These are phyloP conservation scores for Amphipyra berbera DNA, from an alignment of 2,888 invertebrate species.

Conservation along the genomic window DNA sequence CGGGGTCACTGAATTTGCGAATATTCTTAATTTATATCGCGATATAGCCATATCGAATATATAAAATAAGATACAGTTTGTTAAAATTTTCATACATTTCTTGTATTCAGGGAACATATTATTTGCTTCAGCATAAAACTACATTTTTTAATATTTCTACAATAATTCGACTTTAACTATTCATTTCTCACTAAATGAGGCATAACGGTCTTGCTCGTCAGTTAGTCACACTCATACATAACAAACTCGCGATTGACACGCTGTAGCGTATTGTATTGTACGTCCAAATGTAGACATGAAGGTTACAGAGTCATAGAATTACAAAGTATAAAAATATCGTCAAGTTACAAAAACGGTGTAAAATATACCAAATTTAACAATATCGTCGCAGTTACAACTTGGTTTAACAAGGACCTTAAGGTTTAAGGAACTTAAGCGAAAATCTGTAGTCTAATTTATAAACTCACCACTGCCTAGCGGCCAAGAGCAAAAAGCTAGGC, in stretches of 20 bases:
- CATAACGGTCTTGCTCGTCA: constrained; percentile 2
- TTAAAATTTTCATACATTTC: no score
- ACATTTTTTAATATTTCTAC: not conserved
- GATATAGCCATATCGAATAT: no score
- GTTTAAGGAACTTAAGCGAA: no score
- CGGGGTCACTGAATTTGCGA: no score
- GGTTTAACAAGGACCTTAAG: no score
- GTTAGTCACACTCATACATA: constrained; percentile 21
- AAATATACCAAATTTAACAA: constrained; percentile 1
- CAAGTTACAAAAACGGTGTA: not conserved
- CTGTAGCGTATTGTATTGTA: constrained; percentile 22
- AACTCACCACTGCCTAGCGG: no score
- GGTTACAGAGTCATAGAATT: constrained; percentile 3
- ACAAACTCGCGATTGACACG: constrained; percentile 5
- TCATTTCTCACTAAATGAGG: constrained; percentile 24
- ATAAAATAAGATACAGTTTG: no score
- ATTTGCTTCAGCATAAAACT: no score
- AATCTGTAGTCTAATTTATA: no score
- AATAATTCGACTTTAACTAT: constrained; percentile 7
- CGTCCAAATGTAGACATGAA: constrained; percentile 5
- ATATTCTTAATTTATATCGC: no score
- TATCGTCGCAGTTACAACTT: not conserved
- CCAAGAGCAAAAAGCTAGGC: no score
- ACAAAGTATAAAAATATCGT: constrained; percentile 6
- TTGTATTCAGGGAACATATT: no score